These are phyloP conservation scores for Nasalis larvatus DNA, from an alignment of 2,113 vertebrate genomes.

Conservation along the genomic window DNA sequence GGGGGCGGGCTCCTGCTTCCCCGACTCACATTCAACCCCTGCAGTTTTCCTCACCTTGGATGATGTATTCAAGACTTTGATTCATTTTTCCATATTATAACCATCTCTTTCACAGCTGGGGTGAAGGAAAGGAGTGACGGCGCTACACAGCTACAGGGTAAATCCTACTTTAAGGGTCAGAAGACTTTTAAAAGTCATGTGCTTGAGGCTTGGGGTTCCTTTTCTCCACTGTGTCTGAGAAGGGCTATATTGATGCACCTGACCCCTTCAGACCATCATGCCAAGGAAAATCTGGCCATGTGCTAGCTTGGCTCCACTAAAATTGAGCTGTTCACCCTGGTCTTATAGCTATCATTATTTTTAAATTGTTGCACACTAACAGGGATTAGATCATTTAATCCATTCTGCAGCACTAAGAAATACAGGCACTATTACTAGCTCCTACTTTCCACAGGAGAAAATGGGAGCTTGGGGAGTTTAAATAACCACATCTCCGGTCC, in stretches of 20 bases:
- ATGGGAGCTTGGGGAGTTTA: conserved; percentile 1
- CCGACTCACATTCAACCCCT: conserved; percentile 55
- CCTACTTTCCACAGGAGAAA: conserved; percentile 25
- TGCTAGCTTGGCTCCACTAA: not conserved
- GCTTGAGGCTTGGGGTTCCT: conserved; percentile 22
- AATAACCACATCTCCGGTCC: not conserved
- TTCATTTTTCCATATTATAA: conserved; percentile 73
- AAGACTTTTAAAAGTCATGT: conserved; percentile 54
- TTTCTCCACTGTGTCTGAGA: not conserved
- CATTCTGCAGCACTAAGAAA: conserved; percentile 30
- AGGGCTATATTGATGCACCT: not conserved
- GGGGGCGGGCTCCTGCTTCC: not conserved
- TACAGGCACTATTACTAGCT: conserved; percentile 11
- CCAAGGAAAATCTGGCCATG: not conserved
- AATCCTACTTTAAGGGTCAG: conserved; percentile 67
- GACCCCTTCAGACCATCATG: not conserved
- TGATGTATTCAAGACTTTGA: conserved; percentile 70
- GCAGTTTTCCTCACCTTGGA: conserved; percentile 73
- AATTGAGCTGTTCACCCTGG: not conserved
- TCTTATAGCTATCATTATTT: not conserved
- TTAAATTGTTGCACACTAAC: conserved; percentile 35
- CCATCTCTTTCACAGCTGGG: conserved; percentile 74
- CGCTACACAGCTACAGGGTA: conserved; percentile 61
- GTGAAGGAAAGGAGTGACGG: conserved; percentile 55
- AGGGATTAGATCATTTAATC: conserved; percentile 52